Evolutionary conservation across 2,797 vertebrate genomes (phyloP).

Genomic region (Toxotes lorentzi): DNA sequence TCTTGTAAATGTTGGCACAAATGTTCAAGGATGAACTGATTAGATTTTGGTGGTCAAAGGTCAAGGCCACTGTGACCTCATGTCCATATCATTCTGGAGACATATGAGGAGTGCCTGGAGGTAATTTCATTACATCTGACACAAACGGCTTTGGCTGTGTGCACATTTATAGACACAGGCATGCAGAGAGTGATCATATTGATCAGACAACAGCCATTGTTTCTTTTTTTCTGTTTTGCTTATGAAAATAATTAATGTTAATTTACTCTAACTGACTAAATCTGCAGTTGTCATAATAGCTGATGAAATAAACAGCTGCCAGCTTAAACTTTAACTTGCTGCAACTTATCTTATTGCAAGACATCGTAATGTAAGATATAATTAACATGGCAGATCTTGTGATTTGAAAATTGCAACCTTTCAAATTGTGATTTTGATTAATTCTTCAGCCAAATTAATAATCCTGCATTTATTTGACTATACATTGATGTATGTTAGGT

Average conservation of each 20-base stretch:
- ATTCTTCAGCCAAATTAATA: slow-evolving; percentile 5
- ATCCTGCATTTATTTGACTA: neutral
- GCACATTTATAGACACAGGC: neutral
- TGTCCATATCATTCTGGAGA: too few species aligned
- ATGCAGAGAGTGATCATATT: slow-evolving; percentile 10
- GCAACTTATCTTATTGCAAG: slow-evolving; percentile 23
- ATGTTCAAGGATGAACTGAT: neutral
- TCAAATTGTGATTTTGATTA: slow-evolving; percentile 10
- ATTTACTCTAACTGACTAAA: slow-evolving; percentile 12
- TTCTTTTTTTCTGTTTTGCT: neutral
- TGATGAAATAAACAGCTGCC: slow-evolving; percentile 4
- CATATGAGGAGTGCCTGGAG: too few species aligned
- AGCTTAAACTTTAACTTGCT: slow-evolving; percentile 20
- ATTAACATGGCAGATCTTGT: neutral
- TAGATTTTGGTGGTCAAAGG: neutral
- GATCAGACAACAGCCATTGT: slow-evolving; percentile 18
- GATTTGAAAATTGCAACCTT: slow-evolving; percentile 31
- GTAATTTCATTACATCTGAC: too few species aligned
- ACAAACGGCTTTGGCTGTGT: neutral
- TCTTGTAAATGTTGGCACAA: neutral
- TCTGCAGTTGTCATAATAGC: slow-evolving; percentile 5
- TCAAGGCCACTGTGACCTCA: too few species aligned
- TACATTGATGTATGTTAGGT: neutral
- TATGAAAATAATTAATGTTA: slow-evolving; percentile 24
- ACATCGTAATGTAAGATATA: neutral